Base-by-base conservation (phyloP, 2,888 invertebrate species). In the Xylota sylvarum region DNA sequence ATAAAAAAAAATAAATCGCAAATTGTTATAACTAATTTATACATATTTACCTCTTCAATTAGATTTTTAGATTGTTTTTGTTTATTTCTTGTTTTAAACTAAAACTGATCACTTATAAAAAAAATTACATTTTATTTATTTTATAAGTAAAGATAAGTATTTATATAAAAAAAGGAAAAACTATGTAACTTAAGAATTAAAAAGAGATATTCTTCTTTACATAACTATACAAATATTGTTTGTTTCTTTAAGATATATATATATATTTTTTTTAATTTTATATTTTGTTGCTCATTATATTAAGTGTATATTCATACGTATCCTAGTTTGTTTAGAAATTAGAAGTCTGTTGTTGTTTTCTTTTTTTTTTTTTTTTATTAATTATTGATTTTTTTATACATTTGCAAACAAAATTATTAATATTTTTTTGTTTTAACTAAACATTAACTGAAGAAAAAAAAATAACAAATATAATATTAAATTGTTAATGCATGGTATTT, bases 151-250 rank as follows among this genome's bases (percentile, higher is more conserved):
- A 82, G 52, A 78, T 86, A 82, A 69, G 73, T 78, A 62, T 82
- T 86, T 82, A 77, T 86, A 77, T 74, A 82, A 82, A 86, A 80
- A 60, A 73, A 23, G 67, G 64, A 55, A 76, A 85, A 85, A 81
- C 65, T 81, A 60, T 62, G 32, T 82, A 86, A 86, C 86, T 82
- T 82, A 82, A 56, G 56, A 46, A 64, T 56, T 78, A 77, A 56
- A 77, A 82, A 82, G 85, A 81, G 82, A 86, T 78, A 73, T 82
- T 73, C 17, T 58, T 73, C 27, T 78, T 82, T 62, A 73, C 73
- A 73, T 77, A 82, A 73, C 85, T 86, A 82, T 82, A 86, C 86
- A 86, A 86, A 82, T 80, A 73, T 80, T n/a, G n/a, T n/a, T 65
- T 35, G 37, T 35, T 60, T 43, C 55, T 60, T 43, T 64, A 80